A percentile compares a stretch with the other conserved stretches of the same genome.
Conservation (phyloP, 2,113 vertebrate species). For the Oreochromis spilurus region DNA sequence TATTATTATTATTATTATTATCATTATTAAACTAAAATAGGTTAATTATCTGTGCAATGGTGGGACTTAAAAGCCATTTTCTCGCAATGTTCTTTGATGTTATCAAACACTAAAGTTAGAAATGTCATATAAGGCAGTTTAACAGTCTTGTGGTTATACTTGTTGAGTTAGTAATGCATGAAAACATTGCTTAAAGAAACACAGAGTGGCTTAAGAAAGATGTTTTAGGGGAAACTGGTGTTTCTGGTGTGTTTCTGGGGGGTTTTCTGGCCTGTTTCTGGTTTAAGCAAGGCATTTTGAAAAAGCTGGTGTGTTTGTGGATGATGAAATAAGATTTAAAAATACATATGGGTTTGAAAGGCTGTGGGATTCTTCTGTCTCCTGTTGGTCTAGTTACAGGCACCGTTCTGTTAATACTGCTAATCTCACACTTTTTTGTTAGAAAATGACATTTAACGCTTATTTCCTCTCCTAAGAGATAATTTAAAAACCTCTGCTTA, state of each 20-base stretch:
- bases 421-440: not conserved
- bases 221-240: not conserved
- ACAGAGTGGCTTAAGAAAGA: not conserved
- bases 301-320: too few relatives aligned
- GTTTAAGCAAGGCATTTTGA: too few relatives aligned
- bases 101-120: not conserved
- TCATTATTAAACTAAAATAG: too few relatives aligned
- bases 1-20: too few relatives aligned
- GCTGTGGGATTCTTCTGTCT: not conserved
- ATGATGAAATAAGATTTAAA: too few relatives aligned
- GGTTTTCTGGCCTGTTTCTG: not conserved
- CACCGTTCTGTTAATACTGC: not conserved
- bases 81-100: not conserved
- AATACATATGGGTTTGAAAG: too few relatives aligned
- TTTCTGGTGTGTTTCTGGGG: not conserved
- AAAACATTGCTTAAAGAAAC: not conserved
- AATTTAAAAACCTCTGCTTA: rapidly evolving
- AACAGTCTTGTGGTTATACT: not conserved
- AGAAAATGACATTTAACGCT: not conserved
- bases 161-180: rapidly evolving
- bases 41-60: too few relatives aligned
- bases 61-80: not conserved
- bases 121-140: not conserved
- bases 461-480: not conserved
- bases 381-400: not conserved